A percentile compares a stretch with the other conserved stretches of the same genome.
Evolutionary conservation across 2,113 vertebrate species (phyloP).

Genomic region (Rafetus swinhoei): DNA sequence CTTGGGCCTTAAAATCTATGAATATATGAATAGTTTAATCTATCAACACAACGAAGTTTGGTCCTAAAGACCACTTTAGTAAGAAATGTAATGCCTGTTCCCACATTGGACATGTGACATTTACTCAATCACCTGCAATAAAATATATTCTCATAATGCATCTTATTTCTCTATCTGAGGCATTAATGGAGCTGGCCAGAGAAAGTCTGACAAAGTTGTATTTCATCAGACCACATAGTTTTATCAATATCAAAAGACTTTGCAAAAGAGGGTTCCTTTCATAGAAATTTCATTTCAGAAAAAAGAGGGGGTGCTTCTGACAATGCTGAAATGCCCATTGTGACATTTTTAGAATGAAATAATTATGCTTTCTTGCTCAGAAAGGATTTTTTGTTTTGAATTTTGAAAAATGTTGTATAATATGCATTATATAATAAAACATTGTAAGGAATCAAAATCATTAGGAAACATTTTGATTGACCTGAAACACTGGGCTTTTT

Average conservation of each 20-base stretch:
- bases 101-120: background rate
- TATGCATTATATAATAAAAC: too few species aligned
- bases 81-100: background rate
- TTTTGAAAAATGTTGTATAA: too few species aligned
- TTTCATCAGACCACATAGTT: background rate
- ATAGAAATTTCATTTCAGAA: background rate
- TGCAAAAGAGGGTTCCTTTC: background rate
- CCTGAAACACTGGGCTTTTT: too few species aligned
- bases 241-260: background rate
- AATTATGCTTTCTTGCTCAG: too few species aligned
- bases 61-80: background rate
- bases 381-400: too few species aligned
- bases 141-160: background rate
- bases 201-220: background rate
- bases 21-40: background rate
- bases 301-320: background rate
- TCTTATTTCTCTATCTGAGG: background rate
- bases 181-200: background rate
- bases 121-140: background rate
- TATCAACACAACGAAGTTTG: background rate
- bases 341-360: too few species aligned
- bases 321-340: too few species aligned
- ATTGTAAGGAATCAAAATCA: too few species aligned
- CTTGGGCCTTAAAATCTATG: background rate
- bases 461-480: too few species aligned